phyloP scores from a whole-genome alignment of 2,888 invertebrate genomes.

The Podotricha telesiphe region DNA sequence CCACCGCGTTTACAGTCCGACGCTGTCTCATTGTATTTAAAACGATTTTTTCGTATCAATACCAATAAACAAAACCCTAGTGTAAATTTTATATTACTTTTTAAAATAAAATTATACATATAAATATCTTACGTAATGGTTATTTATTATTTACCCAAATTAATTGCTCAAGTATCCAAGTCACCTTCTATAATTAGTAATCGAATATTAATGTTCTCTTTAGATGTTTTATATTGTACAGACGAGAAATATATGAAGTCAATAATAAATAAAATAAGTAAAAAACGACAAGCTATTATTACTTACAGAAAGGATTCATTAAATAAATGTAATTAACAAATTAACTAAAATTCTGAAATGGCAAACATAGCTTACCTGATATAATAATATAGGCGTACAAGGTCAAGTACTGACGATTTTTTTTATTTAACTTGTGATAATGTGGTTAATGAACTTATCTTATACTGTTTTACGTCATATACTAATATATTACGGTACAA shows the following conservation, averaged over 20 bases:
- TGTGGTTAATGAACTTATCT: conserved; percentile 33
- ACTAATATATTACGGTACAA: background rate
- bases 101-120: background rate
- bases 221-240: background rate
- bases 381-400: conserved; percentile 25
- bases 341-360: background rate
- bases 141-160: conserved; percentile 7
- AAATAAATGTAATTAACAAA: background rate
- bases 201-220: background rate
- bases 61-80: background rate
- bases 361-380: conserved; percentile 16
- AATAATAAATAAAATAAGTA: conserved; percentile 6
- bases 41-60: background rate
- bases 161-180: background rate
- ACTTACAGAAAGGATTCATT: background rate
- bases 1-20: no score
- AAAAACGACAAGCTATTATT: background rate
- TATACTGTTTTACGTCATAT: conserved; percentile 22
- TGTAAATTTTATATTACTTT: background rate
- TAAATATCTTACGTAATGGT: background rate
- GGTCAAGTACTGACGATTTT: conserved; percentile 25
- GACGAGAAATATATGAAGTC: background rate
- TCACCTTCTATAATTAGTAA: conserved; percentile 1
- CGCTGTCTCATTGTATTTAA: no score
- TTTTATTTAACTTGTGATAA: conserved; percentile 29